Percentiles rank a stretch among this genome's conserved stretches.
Conservation (phyloP, 2,888 invertebrate species). For the Polyploca ridens region DNA sequence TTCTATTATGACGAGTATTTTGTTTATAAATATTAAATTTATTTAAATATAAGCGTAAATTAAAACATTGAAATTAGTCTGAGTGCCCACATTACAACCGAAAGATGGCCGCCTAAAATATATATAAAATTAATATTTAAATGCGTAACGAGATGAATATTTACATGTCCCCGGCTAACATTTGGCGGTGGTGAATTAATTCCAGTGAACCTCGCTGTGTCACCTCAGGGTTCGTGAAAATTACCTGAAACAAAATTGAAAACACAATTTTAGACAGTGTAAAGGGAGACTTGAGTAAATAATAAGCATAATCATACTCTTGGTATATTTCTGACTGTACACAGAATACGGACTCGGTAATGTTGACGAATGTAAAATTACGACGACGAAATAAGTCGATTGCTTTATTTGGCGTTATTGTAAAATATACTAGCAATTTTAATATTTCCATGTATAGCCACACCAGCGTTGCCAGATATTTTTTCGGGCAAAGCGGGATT, state of each 20-base stretch:
- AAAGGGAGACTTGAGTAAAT: constrained; percentile 23
- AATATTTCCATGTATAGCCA: too few species aligned
- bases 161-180: constrained; percentile 35
- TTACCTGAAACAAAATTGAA: constrained; percentile 49
- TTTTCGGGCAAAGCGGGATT: too few species aligned
- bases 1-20: not conserved
- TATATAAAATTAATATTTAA: constrained; percentile 49
- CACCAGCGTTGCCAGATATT: too few species aligned
- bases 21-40: not conserved
- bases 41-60: not conserved
- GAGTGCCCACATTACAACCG: not conserved
- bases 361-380: not conserved
- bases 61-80: not conserved
- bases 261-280: constrained; percentile 29
- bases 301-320: constrained; percentile 19
- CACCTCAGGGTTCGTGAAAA: constrained; percentile 3
- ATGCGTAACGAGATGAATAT: constrained; percentile 28
- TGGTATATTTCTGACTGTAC: constrained; percentile 9
- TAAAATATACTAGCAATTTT: too few species aligned
- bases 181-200: constrained; percentile 25
- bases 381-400: not conserved
- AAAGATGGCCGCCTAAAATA: constrained; percentile 18
- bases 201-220: constrained; percentile 18
- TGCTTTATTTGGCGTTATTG: not conserved
- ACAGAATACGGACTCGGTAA: not conserved